These are phyloP conservation scores for Tigriopus californicus DNA, from an alignment of 2,888 invertebrate genomes.

Conservation along the genomic window DNA sequence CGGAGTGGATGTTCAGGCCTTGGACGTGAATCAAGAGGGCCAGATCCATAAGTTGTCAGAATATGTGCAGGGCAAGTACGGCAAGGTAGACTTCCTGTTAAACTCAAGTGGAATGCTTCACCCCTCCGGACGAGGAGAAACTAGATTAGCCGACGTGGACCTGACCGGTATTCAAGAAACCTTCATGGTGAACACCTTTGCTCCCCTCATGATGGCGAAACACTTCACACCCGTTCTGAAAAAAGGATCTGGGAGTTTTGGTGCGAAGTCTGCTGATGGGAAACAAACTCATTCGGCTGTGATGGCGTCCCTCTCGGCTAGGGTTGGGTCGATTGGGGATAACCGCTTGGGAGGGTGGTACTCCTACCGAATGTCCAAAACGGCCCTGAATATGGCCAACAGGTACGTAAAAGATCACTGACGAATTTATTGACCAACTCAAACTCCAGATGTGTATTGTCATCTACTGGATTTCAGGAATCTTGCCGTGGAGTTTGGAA, in stretches of 20 bases:
- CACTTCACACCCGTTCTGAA: constrained; percentile 18
- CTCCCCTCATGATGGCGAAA: constrained; percentile 19
- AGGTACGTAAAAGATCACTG: constrained; percentile 1
- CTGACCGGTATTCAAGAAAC: constrained; percentile 17
- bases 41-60: constrained; percentile 15
- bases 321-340: constrained; percentile 19
- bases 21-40: constrained; percentile 19
- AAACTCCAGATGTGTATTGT: too few species aligned
- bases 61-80: constrained; percentile 12
- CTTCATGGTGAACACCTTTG: constrained; percentile 18
- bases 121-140: constrained; percentile 19
- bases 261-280: constrained; percentile 13
- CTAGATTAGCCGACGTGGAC: constrained; percentile 18
- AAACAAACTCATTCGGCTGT: constrained; percentile 18
- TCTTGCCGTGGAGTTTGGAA: constrained; percentile 19
- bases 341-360: constrained; percentile 20
- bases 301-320: constrained; percentile 19
- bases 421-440: too few species aligned
- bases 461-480: neutral
- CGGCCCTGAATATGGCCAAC: constrained; percentile 20
- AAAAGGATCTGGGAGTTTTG: constrained; percentile 18
- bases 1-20: constrained; percentile 16
- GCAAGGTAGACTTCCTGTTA: constrained; percentile 19
- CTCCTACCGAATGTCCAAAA: constrained; percentile 19
- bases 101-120: constrained; percentile 20